A percentile compares a stretch with the other conserved stretches of the same genome.
phyloP scores from a whole-genome alignment of 1,140 invertebrate species.

The Homarus americanus region DNA sequence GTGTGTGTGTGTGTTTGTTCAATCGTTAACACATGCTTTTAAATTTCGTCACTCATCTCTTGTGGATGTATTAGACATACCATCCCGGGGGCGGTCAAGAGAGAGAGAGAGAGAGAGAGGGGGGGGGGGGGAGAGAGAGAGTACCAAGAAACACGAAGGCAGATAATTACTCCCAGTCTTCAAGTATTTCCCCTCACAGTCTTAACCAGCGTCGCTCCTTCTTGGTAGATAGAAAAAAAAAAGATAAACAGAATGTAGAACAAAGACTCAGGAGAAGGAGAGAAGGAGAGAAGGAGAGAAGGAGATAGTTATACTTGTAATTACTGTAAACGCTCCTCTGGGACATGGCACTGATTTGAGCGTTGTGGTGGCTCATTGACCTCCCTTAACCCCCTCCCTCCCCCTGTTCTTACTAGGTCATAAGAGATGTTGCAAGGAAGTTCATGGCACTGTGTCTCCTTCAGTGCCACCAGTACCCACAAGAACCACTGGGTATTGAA shows the following conservation, averaged over 20 bases:
- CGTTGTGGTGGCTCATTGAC: no score
- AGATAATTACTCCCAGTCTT: background rate
- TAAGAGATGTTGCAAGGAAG: no score
- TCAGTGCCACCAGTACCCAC: no score
- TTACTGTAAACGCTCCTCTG: background rate
- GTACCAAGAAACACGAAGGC: background rate
- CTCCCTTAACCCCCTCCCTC: no score
- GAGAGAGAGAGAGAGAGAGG: background rate
- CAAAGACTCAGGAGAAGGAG: background rate
- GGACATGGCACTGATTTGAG: background rate
- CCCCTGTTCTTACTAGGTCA: no score
- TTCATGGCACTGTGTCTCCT: no score
- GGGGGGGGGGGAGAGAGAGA: background rate
- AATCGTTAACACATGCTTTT: no score
- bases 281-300: constrained; percentile 12
- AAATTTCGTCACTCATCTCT: no score
- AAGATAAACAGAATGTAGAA: background rate
- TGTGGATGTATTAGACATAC: no score
- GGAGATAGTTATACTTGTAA: background rate
- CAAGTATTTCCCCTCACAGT: background rate
- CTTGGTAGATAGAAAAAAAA: background rate
- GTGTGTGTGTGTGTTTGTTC: no score
- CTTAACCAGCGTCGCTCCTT: background rate
- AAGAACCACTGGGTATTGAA: no score
- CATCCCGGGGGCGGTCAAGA: no score